A percentile compares a stretch with the other conserved stretches of the same genome.
phyloP scores from a whole-genome alignment of 2,888 invertebrate genomes.

The Parnassius mnemosyne region DNA sequence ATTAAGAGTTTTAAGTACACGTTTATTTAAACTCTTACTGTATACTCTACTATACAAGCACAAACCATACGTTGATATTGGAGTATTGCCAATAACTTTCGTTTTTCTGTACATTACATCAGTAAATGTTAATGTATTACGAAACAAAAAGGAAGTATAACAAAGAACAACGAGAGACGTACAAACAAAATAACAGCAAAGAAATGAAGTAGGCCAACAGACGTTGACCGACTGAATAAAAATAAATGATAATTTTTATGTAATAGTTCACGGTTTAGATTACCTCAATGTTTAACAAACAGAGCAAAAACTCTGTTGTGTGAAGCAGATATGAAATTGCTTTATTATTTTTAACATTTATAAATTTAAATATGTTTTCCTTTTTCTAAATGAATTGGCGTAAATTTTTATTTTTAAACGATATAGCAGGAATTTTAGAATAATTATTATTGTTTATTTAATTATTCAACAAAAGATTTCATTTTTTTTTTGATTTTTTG shows the following conservation, averaged over 20 bases:
- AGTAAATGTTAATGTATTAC: slow-evolving; percentile 24
- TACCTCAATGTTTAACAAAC: slow-evolving; percentile 47
- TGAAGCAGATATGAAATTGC: not conserved
- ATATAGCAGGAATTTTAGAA: no score
- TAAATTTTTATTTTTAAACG: no score
- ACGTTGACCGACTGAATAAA: slow-evolving; percentile 29
- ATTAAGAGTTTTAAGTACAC: no score
- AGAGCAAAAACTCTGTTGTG: slow-evolving; percentile 40
- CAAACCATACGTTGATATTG: slow-evolving; percentile 17
- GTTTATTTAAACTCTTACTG: no score
- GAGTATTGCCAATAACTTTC: slow-evolving; percentile 27
- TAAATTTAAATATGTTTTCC: not conserved
- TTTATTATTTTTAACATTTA: not conserved
- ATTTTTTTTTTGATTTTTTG: no score
- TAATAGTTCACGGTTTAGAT: slow-evolving; percentile 39
- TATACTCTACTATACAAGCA: not conserved
- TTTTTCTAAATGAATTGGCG: no score
- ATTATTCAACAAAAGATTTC: no score
- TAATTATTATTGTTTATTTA: no score
- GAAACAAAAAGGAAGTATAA: slow-evolving; percentile 29
- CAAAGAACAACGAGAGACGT: slow-evolving; percentile 22
- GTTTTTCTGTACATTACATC: slow-evolving; percentile 24
- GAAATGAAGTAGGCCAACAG: slow-evolving; percentile 27
- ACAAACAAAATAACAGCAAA: slow-evolving; percentile 27
- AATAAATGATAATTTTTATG: slow-evolving; percentile 15